Base-by-base conservation (phyloP, 1,140 invertebrate species). In the Telenomus remus region DNA sequence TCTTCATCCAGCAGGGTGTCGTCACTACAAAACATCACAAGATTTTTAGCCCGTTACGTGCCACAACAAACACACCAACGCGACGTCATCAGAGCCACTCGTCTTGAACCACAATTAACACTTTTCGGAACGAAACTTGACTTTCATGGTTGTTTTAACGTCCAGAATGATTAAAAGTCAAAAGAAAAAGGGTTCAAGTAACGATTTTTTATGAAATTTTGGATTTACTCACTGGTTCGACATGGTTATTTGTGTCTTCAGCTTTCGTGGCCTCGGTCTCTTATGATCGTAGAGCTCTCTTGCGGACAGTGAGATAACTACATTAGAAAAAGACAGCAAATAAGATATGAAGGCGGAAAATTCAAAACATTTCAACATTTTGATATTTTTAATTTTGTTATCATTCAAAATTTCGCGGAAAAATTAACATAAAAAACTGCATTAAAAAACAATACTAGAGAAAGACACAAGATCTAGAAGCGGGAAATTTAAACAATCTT, bases 1-100 rank as follows among this genome's bases (percentile, higher is more conserved):
- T 89, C 87, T 79, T 87, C 87, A 15, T 88, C 87, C 82, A 89
- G 74, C 43, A 89, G 72, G 9, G 83, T 84, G 68, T 88, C 86
- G 57, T 88, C 87, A 80, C 87, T 89, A 48, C 43, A 80, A 74
- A 70, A 70, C 59, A 50, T 33, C 61, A 50, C 16, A 63, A 44
- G 4, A 42, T 46, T 34, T n/a, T 15, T 44, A n/a, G 27, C 19
- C 19, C 19, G 19, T 27, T 27, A 27, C 19, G 19, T 27, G 44
- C 5, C 51, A 37, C 9, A 65, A 12, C 48, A 49, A 14, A 15
- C 43, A 44, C 44, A 50, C 19, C 5, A 43, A 63, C 19, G 68
- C 70, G 55, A 72, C 69, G 64, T 74, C 71, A 69, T 60, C 51
- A 50, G 33, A 15, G 16, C 37, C 33, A 39, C 11, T 39, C 37